These are phyloP conservation scores for Fregata magnificens DNA, from an alignment of 2,113 vertebrate species.

Conservation along the genomic window DNA sequence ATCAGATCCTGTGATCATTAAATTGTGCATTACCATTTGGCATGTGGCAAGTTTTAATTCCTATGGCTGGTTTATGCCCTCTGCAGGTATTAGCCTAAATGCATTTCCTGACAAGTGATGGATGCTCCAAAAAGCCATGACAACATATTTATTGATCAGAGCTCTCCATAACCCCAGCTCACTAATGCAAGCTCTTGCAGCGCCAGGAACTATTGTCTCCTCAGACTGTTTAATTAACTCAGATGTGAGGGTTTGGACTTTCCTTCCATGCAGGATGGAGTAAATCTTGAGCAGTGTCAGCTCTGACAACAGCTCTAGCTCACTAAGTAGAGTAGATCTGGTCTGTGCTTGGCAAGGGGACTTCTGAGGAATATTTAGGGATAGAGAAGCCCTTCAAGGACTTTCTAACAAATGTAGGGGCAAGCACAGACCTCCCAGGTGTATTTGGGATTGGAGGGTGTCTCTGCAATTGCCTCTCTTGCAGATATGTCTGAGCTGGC, in stretches of 20 bases:
- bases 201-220: constrained; percentile 56
- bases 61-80: constrained; percentile 47
- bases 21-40: constrained; percentile 68
- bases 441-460: neutral
- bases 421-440: neutral
- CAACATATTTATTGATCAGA: constrained; percentile 60
- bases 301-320: neutral
- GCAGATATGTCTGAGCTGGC: neutral
- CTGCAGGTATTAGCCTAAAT: constrained; percentile 62
- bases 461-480: neutral
- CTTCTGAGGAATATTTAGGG: neutral
- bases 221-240: constrained; percentile 58
- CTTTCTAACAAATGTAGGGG: neutral
- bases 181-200: constrained; percentile 26
- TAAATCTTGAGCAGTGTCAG: neutral
- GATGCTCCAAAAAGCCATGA: constrained; percentile 11
- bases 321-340: neutral
- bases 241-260: constrained; percentile 44
- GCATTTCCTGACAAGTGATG: constrained; percentile 62
- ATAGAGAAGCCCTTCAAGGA: neutral
- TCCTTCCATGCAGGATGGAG: constrained; percentile 4
- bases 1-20: constrained; percentile 55
- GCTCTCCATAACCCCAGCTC: constrained; percentile 43
- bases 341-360: neutral
- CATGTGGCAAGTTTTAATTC: constrained; percentile 58